Conservation (phyloP, 2,888 invertebrate genomes). For the Thymelicus sylvestris region DNA sequence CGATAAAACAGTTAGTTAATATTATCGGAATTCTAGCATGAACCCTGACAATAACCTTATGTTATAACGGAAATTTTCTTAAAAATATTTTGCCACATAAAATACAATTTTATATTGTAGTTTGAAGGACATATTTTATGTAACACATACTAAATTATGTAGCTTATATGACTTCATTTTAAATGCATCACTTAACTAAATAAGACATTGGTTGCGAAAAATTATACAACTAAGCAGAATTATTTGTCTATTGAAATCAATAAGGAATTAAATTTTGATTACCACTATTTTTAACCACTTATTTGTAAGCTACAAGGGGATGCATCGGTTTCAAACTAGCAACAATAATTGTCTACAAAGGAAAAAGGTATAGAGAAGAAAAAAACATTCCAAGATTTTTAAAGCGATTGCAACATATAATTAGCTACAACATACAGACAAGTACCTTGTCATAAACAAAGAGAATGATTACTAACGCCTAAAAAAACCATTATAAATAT, state of each 20-base stretch:
- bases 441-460: conserved; percentile 3
- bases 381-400: conserved; percentile 1
- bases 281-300: not conserved
- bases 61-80: conserved; percentile 8
- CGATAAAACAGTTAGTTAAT: not conserved
- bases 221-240: not conserved
- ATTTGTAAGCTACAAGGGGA: not conserved
- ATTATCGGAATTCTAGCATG: conserved; percentile 1
- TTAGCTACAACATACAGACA: conserved; percentile 3
- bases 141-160: not conserved
- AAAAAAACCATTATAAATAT: conserved; percentile 4
- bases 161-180: conserved; percentile 9
- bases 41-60: not conserved
- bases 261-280: too few species aligned
- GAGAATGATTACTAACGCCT: not conserved
- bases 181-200: conserved; percentile 17
- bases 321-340: not conserved
- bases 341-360: not conserved
- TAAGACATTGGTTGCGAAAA: not conserved
- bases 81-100: not conserved
- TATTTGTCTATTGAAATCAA: not conserved
- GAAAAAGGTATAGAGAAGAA: not conserved
- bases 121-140: not conserved
- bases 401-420: conserved; percentile 13
- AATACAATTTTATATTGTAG: not conserved